A percentile compares a stretch with the other conserved stretches of the same genome.
phyloP scores from a whole-genome alignment of 2,888 invertebrate genomes.

The Oligia fasciuncula region DNA sequence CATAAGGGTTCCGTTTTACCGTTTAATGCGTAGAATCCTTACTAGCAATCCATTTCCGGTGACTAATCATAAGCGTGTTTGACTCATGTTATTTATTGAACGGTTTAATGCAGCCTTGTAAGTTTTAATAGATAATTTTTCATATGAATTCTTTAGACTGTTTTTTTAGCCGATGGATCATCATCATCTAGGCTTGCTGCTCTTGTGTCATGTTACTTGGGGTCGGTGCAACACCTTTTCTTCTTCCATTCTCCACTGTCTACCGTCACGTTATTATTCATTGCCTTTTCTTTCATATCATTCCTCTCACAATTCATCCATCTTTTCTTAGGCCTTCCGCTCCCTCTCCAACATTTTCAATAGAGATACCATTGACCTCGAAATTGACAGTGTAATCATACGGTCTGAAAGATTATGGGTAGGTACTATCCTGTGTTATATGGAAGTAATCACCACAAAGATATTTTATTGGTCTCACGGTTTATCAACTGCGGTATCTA shows the following conservation, averaged over 20 bases:
- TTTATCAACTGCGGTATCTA: background rate
- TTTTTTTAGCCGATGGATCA: background rate
- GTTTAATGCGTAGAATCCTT: constrained; percentile 64
- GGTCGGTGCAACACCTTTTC: too few species aligned
- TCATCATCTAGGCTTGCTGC: too few species aligned
- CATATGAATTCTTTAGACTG: background rate
- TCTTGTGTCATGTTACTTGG: too few species aligned
- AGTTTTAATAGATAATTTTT: constrained; percentile 32
- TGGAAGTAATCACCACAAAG: background rate
- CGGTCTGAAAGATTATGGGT: background rate
- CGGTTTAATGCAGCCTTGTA: constrained; percentile 37
- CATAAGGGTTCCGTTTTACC: constrained; percentile 64
- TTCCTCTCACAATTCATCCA: too few species aligned
- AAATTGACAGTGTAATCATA: background rate
- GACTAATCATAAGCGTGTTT: constrained; percentile 65
- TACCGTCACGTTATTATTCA: too few species aligned
- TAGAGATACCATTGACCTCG: background rate
- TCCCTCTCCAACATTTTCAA: background rate
- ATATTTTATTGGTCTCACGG: background rate
- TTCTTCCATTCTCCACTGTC: too few species aligned
- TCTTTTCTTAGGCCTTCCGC: too few species aligned
- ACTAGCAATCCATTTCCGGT: constrained; percentile 64
- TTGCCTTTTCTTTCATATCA: too few species aligned
- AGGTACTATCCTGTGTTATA: background rate
- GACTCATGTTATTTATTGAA: constrained; percentile 60